Conservation (phyloP, 2,888 invertebrate genomes). For the Venusia cambrica region DNA sequence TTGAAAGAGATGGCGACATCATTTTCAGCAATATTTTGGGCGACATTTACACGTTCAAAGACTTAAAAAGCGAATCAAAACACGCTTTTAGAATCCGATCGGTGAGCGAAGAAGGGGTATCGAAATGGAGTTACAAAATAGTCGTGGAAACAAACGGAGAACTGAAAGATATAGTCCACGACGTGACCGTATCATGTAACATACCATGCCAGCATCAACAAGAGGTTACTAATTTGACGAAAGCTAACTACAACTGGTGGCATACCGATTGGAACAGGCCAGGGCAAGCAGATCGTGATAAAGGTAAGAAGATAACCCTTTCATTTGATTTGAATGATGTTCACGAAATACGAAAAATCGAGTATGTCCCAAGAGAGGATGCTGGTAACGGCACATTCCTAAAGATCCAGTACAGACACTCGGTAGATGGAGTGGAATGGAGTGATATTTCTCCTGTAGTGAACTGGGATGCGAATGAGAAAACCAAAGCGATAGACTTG, state of each 20-base stretch:
- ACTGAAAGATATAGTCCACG: constrained; percentile 46
- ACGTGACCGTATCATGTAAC: constrained; percentile 45
- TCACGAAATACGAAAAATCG: constrained; percentile 48
- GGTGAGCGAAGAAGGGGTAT: constrained; percentile 43
- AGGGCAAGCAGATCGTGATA: constrained; percentile 32
- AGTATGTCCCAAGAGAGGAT: constrained; percentile 56
- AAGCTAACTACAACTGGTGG: constrained; percentile 40
- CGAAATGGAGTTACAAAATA: constrained; percentile 59
- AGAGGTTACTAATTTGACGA: constrained; percentile 43
- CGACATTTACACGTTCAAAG: constrained; percentile 45
- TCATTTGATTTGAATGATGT: constrained; percentile 45
- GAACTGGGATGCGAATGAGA: constrained; percentile 41
- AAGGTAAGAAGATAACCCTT: constrained; percentile 40
- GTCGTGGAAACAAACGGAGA: constrained; percentile 43
- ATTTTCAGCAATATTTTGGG: constrained; percentile 53
- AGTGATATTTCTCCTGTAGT: constrained; percentile 40
- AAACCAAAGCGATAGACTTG: constrained; percentile 45
- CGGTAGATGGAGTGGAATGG: constrained; percentile 49
- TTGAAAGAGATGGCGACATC: constrained; percentile 53
- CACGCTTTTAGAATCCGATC: constrained; percentile 59
- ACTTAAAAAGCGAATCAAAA: constrained; percentile 43
- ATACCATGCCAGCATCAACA: constrained; percentile 45
- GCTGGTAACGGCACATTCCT: constrained; percentile 61
- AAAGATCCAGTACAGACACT: constrained; percentile 48
- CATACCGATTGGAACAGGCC: constrained; percentile 48